Percentiles rank a stretch among this genome's conserved stretches.
Conservation (phyloP, 2,888 invertebrate species). For the Tholera decimalis region DNA sequence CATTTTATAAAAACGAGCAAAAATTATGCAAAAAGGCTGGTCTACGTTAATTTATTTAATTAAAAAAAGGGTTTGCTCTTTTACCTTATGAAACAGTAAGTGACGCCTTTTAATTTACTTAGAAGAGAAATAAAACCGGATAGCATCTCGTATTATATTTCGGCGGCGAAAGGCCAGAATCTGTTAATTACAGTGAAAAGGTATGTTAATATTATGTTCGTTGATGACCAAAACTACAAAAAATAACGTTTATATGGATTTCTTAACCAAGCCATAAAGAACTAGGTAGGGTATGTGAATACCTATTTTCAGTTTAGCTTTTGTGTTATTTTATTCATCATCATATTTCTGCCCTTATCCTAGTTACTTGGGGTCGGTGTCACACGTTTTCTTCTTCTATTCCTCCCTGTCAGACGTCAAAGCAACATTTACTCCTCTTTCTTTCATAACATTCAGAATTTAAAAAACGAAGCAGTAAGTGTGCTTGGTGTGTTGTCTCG, state of each 20-base stretch:
- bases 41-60: not conserved
- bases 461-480: too few relatives aligned
- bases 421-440: too few relatives aligned
- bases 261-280: not conserved
- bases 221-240: too few relatives aligned
- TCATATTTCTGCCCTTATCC: too few relatives aligned
- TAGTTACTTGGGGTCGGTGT: too few relatives aligned
- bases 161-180: not conserved
- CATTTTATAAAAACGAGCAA: not conserved
- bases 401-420: too few relatives aligned
- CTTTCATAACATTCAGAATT: too few relatives aligned
- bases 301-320: not conserved
- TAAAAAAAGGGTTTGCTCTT: not conserved
- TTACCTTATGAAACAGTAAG: not conserved
- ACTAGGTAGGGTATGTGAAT: not conserved
- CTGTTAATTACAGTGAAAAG: not conserved
- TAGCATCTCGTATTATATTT: not conserved
- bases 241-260: not conserved
- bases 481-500: too few relatives aligned
- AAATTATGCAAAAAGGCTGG: constrained; percentile 8
- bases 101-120: not conserved
- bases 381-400: too few relatives aligned
- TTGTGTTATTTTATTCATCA: not conserved
- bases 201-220: too few relatives aligned
- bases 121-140: not conserved